These are phyloP conservation scores for Nettapus auritus DNA, from an alignment of 2,113 vertebrate species.

Conservation along the genomic window DNA sequence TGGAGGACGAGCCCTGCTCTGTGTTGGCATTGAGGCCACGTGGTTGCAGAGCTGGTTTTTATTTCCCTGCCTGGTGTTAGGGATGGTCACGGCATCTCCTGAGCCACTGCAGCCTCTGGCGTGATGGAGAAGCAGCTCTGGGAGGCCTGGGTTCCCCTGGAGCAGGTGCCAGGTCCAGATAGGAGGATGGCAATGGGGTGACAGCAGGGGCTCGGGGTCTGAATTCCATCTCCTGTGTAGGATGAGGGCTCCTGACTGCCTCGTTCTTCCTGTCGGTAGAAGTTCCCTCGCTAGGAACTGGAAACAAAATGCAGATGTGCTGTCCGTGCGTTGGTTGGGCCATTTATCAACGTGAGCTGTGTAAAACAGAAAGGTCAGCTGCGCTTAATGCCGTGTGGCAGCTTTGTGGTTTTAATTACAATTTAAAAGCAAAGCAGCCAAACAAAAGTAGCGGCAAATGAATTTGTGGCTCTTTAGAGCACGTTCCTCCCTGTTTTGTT, in stretches of 20 bases:
- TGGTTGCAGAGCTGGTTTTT: background rate
- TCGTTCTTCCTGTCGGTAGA: background rate
- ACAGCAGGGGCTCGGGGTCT: background rate
- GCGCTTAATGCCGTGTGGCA: slow-evolving; percentile 52
- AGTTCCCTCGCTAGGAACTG: background rate
- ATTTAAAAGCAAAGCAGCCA: background rate
- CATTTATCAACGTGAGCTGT: slow-evolving; percentile 53
- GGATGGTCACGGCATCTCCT: background rate
- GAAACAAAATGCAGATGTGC: background rate
- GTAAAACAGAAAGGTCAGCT: slow-evolving; percentile 46
- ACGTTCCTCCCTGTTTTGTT: background rate
- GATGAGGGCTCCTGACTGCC: fast-evolving
- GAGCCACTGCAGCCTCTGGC: background rate
- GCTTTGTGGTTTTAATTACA: slow-evolving; percentile 53
- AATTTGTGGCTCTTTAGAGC: slow-evolving; percentile 33
- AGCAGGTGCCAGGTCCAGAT: background rate
- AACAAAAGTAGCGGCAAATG: background rate
- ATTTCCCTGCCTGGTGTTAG: background rate
- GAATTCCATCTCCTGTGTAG: fast-evolving
- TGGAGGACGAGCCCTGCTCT: background rate
- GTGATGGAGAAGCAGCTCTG: background rate
- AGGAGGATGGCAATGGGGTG: background rate
- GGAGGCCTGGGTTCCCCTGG: background rate
- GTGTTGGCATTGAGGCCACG: background rate
- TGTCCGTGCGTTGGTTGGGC: background rate